These are phyloP conservation scores for Leptinotarsa tumamoca DNA, from an alignment of 2,888 invertebrate species.

Conservation along the genomic window DNA sequence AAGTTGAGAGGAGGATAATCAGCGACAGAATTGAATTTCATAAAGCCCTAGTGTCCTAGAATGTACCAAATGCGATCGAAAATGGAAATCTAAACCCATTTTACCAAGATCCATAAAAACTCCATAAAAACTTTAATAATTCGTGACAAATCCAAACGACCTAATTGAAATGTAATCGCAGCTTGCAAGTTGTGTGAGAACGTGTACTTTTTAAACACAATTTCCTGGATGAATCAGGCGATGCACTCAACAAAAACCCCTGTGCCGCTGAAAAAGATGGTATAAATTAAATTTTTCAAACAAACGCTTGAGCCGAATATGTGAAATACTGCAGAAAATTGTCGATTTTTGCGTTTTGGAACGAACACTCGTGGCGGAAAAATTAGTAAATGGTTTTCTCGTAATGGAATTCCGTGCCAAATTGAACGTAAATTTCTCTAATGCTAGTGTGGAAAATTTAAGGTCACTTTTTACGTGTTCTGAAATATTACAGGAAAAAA, in stretches of 20 bases:
- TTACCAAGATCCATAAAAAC: conserved; percentile 3
- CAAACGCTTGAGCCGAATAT: conserved; percentile 1
- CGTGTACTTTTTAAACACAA: background rate
- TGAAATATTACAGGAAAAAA: conserved; percentile 1
- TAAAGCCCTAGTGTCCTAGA: conserved; percentile 5
- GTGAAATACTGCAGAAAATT: conserved; percentile 1
- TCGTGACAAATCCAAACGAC: conserved; percentile 13
- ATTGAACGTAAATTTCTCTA: conserved; percentile 10
- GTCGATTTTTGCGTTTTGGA: conserved; percentile 8
- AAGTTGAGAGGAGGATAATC: background rate
- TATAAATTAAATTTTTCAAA: conserved; percentile 6
- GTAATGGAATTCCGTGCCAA: conserved; percentile 16
- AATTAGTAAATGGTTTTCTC: conserved; percentile 16
- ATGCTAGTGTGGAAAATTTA: conserved; percentile 1
- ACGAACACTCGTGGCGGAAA: conserved; percentile 6
- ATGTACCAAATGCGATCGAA: background rate
- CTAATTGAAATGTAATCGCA: conserved; percentile 12
- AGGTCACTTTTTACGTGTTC: conserved; percentile 14
- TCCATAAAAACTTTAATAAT: background rate
- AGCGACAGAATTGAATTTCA: background rate
- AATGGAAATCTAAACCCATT: conserved; percentile 1
- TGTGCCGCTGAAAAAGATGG: conserved; percentile 1
- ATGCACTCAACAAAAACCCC: background rate
- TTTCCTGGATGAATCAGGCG: background rate
- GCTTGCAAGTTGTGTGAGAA: background rate